Evolutionary conservation across 2,797 vertebrate genomes (phyloP).

Genomic region (Arnoldichthys spilopterus): DNA sequence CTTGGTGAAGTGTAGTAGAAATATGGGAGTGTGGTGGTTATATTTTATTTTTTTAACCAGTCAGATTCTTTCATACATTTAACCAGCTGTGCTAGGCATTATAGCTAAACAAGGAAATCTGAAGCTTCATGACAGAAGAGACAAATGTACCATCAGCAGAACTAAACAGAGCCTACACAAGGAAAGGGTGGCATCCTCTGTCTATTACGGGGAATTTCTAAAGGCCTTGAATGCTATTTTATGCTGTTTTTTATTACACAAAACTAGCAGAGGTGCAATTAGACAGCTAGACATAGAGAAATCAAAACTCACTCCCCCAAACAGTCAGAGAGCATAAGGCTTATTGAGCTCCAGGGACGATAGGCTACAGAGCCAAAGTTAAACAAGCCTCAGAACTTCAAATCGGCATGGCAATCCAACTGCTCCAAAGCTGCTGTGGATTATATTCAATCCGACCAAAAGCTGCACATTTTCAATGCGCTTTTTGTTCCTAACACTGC

Average conservation of each 20-base stretch:
- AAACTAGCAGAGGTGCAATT: too few relatives aligned
- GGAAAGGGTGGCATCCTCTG: neutral
- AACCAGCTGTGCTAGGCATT: neutral
- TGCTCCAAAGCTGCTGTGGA: conserved; percentile 1
- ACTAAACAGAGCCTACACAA: neutral
- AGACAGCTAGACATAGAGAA: neutral
- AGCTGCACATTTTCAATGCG: neutral
- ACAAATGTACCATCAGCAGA: neutral
- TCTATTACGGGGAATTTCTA: too few relatives aligned
- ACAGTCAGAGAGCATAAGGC: neutral
- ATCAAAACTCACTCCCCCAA: neutral
- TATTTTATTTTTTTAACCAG: neutral
- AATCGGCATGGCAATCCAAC: conserved; percentile 4
- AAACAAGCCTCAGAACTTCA: conserved; percentile 7
- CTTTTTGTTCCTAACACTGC: neutral
- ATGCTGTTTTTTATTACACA: too few relatives aligned
- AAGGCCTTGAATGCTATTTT: too few relatives aligned
- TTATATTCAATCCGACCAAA: conserved; percentile 6
- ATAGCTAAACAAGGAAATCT: neutral
- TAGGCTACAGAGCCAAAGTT: neutral
- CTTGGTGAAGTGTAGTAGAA: too few relatives aligned
- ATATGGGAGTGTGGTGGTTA: too few relatives aligned
- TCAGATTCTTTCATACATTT: neutral
- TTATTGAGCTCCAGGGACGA: neutral
- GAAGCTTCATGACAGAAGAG: neutral